Conservation (phyloP, 2,113 vertebrate species). For the Eubucco bourcierii region DNA sequence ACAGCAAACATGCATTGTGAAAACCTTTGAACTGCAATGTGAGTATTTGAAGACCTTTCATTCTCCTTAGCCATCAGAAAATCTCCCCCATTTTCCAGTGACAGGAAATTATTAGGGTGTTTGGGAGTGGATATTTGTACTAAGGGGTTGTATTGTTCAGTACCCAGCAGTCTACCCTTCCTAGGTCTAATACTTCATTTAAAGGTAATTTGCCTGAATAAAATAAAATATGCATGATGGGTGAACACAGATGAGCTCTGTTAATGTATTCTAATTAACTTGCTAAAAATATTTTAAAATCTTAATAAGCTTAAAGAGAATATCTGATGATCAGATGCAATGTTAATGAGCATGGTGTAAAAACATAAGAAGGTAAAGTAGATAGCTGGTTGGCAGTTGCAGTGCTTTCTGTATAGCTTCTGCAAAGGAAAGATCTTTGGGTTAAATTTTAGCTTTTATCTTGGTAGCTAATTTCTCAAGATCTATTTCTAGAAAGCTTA, state of each 20-base stretch:
- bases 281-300: constrained; percentile 74
- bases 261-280: constrained; percentile 73
- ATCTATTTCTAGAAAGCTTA: not conserved
- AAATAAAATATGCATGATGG: constrained; percentile 72
- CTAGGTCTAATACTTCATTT: constrained; percentile 51
- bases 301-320: constrained; percentile 71
- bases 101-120: not conserved
- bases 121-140: not conserved
- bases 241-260: constrained; percentile 68
- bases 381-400: constrained; percentile 38
- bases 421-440: not conserved
- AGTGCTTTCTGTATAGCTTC: not conserved
- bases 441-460: constrained; percentile 19
- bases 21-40: not conserved
- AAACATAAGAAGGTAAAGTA: constrained; percentile 47
- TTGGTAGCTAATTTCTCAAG: constrained; percentile 11
- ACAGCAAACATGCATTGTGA: not conserved
- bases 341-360: constrained; percentile 61
- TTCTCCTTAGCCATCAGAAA: not conserved
- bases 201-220: constrained; percentile 65
- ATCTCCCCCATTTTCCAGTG: not conserved
- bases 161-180: not conserved
- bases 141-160: constrained; percentile 25
- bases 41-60: not conserved
- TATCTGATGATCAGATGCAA: constrained; percentile 66